Conservation (phyloP, 2,888 invertebrate species). For the Villa cingulata region DNA sequence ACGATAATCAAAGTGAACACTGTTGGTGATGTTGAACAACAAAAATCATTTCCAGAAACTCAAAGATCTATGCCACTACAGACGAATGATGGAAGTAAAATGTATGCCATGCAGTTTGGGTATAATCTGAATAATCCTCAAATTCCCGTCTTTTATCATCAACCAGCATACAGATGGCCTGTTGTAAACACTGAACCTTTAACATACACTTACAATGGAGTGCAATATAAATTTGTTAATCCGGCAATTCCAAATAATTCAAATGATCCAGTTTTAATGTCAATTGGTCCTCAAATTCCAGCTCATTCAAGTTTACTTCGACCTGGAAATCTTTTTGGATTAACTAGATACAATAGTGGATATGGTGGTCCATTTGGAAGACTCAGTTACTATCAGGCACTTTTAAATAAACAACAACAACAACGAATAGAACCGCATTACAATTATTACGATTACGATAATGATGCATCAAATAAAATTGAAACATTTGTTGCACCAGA, state of each 20-base stretch:
- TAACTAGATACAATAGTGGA: neutral
- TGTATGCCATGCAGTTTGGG: neutral
- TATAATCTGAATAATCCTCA: neutral
- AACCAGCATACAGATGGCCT: neutral
- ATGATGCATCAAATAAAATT: neutral
- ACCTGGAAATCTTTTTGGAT: neutral
- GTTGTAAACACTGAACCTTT: neutral
- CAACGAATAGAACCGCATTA: neutral
- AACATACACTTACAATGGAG: neutral
- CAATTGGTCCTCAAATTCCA: conserved; percentile 1
- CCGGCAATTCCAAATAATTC: neutral
- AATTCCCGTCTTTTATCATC: neutral
- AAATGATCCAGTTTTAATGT: neutral
- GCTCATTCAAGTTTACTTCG: conserved; percentile 1
- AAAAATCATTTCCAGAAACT: neutral
- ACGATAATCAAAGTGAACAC: neutral
- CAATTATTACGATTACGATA: neutral
- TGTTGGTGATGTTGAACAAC: neutral
- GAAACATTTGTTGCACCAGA: neutral
- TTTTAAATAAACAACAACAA: neutral
- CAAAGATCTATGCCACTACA: neutral
- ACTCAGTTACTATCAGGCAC: neutral
- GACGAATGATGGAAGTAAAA: neutral
- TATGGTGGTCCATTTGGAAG: neutral
- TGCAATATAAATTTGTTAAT: neutral